A percentile compares a stretch with the other conserved stretches of the same genome.
Conservation (phyloP, 1,140 invertebrate genomes). For the Magallana ariakensis region DNA sequence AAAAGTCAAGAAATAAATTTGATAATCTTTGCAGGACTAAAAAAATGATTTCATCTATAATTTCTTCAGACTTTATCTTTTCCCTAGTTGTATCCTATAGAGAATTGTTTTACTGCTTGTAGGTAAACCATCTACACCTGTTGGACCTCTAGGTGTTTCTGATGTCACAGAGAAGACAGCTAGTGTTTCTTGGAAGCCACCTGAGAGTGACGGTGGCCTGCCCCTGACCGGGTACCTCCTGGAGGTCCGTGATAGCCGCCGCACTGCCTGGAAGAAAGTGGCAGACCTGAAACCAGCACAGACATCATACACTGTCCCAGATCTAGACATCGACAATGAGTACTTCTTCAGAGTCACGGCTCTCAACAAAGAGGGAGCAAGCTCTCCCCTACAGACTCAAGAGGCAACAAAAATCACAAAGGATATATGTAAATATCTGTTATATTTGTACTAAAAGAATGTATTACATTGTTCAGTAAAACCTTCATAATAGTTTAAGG, state of each 20-base stretch:
- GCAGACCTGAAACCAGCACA: conserved; percentile 84
- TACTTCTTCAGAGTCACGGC: conserved; percentile 96
- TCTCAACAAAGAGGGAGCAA: conserved; percentile 96
- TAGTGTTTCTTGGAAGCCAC: conserved; percentile 94
- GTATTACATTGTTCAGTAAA: neutral
- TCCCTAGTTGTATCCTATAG: too few species aligned
- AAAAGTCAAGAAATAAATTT: neutral
- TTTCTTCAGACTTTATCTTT: too few species aligned
- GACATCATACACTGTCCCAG: conserved; percentile 85
- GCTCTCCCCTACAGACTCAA: conserved; percentile 89
- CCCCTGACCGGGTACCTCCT: conserved; percentile 96
- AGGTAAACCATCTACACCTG: conserved; percentile 74
- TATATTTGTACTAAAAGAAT: neutral
- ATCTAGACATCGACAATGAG: conserved; percentile 93
- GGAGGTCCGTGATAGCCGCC: conserved; percentile 91
- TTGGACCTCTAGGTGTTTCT: conserved; percentile 91
- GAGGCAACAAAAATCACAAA: conserved; percentile 85
- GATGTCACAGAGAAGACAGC: conserved; percentile 96
- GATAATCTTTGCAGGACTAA: too few species aligned
- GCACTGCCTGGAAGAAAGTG: conserved; percentile 86
- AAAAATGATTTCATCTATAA: too few species aligned
- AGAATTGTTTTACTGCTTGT: neutral
- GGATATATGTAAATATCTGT: conserved; percentile 26
- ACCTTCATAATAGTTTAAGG: too few species aligned
- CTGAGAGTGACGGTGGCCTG: conserved; percentile 96